Percentiles rank a stretch among this genome's conserved stretches.
Conservation (phyloP, 2,797 vertebrate species). For the Staurois parvus region DNA sequence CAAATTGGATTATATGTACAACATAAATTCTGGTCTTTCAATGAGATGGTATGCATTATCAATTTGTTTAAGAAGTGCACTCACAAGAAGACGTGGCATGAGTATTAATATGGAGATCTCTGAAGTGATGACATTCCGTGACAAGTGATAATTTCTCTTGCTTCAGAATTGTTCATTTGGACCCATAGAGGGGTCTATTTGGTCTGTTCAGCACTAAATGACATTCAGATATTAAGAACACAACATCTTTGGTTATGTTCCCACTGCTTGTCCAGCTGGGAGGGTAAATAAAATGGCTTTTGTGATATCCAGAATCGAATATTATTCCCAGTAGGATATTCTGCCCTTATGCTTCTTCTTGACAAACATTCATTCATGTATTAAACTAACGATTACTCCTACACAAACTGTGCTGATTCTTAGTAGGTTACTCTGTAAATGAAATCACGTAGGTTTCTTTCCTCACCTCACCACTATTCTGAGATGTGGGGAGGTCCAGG, state of each 20-base stretch:
- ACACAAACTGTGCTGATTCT: neutral
- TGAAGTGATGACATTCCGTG: neutral
- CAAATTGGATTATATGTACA: neutral
- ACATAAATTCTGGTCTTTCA: neutral
- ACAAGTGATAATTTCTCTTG: conserved; percentile 24
- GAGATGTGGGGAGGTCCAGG: conserved; percentile 1
- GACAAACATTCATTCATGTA: conserved; percentile 41
- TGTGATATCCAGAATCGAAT: conserved; percentile 43
- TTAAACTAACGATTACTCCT: conserved; percentile 23
- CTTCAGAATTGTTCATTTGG: neutral
- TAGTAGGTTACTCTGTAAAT: conserved; percentile 11
- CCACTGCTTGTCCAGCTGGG: conserved; percentile 42
- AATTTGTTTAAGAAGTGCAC: conserved; percentile 12
- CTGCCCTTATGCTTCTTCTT: conserved; percentile 25
- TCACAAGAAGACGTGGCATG: neutral
- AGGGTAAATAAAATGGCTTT: conserved; percentile 48
- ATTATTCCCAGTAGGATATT: conserved; percentile 53
- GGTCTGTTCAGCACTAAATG: neutral
- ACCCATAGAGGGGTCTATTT: neutral
- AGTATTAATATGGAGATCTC: neutral
- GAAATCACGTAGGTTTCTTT: neutral
- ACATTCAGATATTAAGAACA: conserved; percentile 25
- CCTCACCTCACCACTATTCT: neutral
- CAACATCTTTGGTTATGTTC: conserved; percentile 35
- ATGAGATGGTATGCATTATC: neutral